phyloP scores from a whole-genome alignment of 1,140 invertebrate genomes.

The Brachionus rubens region DNA sequence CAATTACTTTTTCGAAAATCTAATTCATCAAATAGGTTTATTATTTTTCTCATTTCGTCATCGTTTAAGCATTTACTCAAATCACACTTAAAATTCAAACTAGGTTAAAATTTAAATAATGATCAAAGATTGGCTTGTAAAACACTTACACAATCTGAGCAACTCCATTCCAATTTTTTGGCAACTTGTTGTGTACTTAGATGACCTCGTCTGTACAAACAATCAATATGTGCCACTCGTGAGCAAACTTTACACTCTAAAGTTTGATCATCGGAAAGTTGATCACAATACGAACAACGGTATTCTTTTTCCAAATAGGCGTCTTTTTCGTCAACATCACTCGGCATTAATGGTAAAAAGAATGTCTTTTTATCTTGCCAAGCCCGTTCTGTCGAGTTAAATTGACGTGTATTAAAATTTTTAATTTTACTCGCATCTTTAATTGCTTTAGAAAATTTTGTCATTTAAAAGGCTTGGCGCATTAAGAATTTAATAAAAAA shows the following conservation, averaged over 20 bases:
- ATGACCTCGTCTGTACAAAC: conserved; percentile 22
- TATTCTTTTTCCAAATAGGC: conserved; percentile 42
- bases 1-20: conserved; percentile 38
- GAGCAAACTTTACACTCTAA: conserved; percentile 40
- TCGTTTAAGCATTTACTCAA: conserved; percentile 34
- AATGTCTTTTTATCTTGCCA: conserved; percentile 15
- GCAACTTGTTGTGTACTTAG: not conserved
- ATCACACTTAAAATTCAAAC: conserved; percentile 13
- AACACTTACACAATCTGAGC: conserved; percentile 37
- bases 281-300: conserved; percentile 32
- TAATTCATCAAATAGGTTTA: conserved; percentile 19
- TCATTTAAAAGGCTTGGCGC: not conserved
- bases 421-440: not conserved
- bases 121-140: not conserved
- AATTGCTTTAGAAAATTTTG: not conserved
- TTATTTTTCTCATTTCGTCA: conserved; percentile 43
- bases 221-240: conserved; percentile 1
- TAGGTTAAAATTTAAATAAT: conserved; percentile 14
- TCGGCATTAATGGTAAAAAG: conserved; percentile 21
- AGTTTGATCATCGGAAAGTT: conserved; percentile 21
- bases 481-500: no score
- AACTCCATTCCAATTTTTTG: conserved; percentile 23
- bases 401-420: no score
- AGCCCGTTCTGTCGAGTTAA: not conserved
- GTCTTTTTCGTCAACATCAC: conserved; percentile 6